Base-by-base conservation (phyloP, 2,888 invertebrate species). In the Geophilus truncorum region DNA sequence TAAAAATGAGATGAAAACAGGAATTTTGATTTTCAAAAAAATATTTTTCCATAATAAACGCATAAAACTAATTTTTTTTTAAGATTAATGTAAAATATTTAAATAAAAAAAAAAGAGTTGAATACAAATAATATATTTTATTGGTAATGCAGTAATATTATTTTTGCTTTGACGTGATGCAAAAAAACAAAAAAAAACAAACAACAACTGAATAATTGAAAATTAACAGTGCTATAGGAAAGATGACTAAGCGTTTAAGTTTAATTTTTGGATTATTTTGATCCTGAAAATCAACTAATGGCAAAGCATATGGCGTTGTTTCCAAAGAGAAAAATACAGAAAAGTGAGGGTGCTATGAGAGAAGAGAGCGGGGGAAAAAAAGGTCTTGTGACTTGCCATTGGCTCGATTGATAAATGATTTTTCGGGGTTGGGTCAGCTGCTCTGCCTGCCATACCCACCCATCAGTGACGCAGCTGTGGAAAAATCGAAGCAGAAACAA, bases 391-490 rank as follows among this genome's bases (percentile, higher is more conserved):
- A 78, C 78, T 78, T 78, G 78, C 23, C 45, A 28, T 45, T 78
- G 28, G 40, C 34, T 36, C 34, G 23, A 28, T 45, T 78, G 78
- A 78, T 78, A 78, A 78, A 78, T 78, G 36, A 45, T 40, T 40
- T 78, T 78, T 28, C 23, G 21, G 28, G 51, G 45, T 36, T 40
- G 40, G 78, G 78, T 78, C 78, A 78, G 78, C 78, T 36, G 45
- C 77, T 36, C 78, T 23, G 51, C 78, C 78, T 34, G 40, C 18
- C 78, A 40, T 23, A 6, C 78, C 40, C 36, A 78, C 78, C 34
- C 28, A 36, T 45, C 78, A 36, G 78, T 36, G 23, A 45, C 23
- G 78, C 77, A 36, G 36, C 77, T 77, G 77, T 32, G 34, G 36
- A 32, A 32, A 32, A 77, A 77, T 36, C 25, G 77, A 77, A 36